These are phyloP conservation scores for Pachydiplax longipennis DNA, from an alignment of 2,888 invertebrate genomes.

Conservation along the genomic window DNA sequence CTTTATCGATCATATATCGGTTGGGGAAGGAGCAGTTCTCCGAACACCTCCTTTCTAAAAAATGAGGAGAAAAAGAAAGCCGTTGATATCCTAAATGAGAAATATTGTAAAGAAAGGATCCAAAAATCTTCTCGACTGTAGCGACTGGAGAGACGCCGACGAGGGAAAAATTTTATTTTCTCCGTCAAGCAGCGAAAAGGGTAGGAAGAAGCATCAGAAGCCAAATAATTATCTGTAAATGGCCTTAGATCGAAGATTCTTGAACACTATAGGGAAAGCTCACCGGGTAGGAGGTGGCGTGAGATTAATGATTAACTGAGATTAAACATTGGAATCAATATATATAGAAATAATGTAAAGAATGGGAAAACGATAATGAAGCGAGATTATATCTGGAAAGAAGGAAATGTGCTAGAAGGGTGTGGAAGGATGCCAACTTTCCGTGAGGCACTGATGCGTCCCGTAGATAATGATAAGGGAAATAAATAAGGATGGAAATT, in stretches of 20 bases:
- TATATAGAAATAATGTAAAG: not conserved
- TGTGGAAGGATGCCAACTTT: not conserved
- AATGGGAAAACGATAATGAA: not conserved
- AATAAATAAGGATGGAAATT: conserved; percentile 15
- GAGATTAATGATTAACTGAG: conserved; percentile 33
- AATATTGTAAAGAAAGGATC: no score
- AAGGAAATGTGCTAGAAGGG: not conserved
- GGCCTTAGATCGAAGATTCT: no score
- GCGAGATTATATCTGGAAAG: not conserved
- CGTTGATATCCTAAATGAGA: no score
- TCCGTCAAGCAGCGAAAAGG: not conserved
- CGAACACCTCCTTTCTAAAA: no score
- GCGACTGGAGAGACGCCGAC: no score
- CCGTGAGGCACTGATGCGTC: not conserved
- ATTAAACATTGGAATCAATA: conserved; percentile 20
- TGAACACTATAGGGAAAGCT: not conserved
- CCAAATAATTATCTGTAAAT: no score
- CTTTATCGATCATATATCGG: no score
- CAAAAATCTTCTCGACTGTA: no score
- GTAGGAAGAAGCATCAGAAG: not conserved
- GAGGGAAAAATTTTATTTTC: no score
- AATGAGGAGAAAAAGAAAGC: no score
- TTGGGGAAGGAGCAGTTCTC: no score
- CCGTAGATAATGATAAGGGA: not conserved
- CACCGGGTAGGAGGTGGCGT: not conserved